Base-by-base conservation (phyloP, 2,113 vertebrate species). In the Calonectris borealis region DNA sequence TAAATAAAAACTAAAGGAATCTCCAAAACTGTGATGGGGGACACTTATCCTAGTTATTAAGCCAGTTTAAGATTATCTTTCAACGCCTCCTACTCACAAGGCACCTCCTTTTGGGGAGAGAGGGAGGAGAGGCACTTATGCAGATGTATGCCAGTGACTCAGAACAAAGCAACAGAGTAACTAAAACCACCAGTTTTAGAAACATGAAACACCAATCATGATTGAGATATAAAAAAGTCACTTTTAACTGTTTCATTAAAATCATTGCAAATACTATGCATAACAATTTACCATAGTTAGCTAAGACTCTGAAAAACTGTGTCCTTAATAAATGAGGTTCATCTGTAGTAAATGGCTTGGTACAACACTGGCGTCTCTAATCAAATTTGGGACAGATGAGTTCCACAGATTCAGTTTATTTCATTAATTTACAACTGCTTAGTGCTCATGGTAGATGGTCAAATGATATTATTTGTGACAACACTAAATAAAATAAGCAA, bases 381-480 rank as follows among this genome's bases (percentile, higher is more conserved):
- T 99, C 97, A 98, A 98, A 98, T 98, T 97, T 96, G 95, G 96
- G 97, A 98, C 93, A 97, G 96, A 97, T 97, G 97, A 98, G 89
- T 97, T 98, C 95, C 91, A 95, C 95, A 96, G 92, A 96, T 94
- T 95, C 90, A 94, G 96, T 98, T 98, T 91, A 97, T 98, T 98
- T 98, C 97, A 98, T 98, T 99, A 98, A 99, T 98, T 99, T 98
- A 98, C 95, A 96, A 94, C 97, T 98, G 95, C 97, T 98, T 98
- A 97, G 96, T 90, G 96, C 96, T 97, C 90, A 96, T 94, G 97
- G 97, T 98, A 96, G 93, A 97, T 97, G 93, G 94, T 95, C 98
- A 98, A 98, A 97, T 97, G 91, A 97, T 98, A 99, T 98, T 97
- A 98, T 98, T 98, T 98, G 97, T 98, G 98, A 98, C 98, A 98